phyloP scores from a whole-genome alignment of 2,797 vertebrate genomes.

The Gephyroberyx darwinii region DNA sequence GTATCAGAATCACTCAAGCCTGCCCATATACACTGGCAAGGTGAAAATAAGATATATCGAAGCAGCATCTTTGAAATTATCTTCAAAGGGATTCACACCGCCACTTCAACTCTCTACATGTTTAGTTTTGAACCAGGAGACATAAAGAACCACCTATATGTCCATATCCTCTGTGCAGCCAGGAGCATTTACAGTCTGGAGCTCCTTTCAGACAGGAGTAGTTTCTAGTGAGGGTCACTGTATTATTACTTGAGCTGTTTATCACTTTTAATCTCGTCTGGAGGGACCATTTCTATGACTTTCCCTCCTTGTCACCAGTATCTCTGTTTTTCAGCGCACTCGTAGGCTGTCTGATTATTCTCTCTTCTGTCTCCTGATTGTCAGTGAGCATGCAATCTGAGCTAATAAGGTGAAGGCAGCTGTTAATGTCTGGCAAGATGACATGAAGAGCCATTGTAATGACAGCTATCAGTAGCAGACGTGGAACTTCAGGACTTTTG shows the following conservation, averaged over 20 bases:
- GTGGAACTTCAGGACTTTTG: too few relatives aligned
- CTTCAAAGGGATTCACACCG: neutral
- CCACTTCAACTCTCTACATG: constrained; percentile 2
- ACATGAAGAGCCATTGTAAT: too few relatives aligned
- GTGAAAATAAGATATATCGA: neutral
- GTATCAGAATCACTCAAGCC: neutral
- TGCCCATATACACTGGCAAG: neutral
- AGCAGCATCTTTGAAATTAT: too few relatives aligned
- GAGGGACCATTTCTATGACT: neutral
- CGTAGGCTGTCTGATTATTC: neutral
- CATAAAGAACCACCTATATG: neutral
- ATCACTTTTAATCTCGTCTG: neutral
- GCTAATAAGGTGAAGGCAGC: too few relatives aligned
- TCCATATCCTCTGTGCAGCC: constrained; percentile 1
- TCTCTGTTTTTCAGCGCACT: neutral
- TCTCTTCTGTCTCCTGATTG: too few relatives aligned
- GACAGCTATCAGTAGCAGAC: too few relatives aligned
- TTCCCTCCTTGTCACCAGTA: neutral
- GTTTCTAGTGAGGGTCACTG: neutral
- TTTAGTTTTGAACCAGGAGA: neutral
- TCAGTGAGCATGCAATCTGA: too few relatives aligned
- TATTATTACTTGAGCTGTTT: neutral
- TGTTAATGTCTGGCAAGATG: too few relatives aligned
- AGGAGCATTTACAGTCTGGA: neutral
- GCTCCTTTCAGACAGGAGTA: neutral